These are phyloP conservation scores for Gnatocerus cornutus DNA, from an alignment of 2,888 invertebrate species.

Conservation along the genomic window DNA sequence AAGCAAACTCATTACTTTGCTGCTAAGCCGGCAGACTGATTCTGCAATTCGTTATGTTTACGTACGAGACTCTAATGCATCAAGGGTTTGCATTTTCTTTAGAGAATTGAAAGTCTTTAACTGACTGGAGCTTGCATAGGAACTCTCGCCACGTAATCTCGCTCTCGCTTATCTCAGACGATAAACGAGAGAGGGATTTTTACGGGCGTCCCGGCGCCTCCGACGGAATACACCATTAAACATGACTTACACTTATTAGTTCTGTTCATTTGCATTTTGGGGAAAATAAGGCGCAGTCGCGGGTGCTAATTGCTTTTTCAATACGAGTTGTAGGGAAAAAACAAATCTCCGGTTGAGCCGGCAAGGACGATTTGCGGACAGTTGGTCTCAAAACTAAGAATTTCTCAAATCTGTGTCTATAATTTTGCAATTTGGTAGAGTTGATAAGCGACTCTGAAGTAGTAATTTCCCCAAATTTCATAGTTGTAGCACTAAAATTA, in stretches of 20 bases:
- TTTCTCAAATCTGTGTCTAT: too few relatives aligned
- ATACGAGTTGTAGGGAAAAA: constrained; percentile 1
- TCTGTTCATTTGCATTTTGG: constrained; percentile 42
- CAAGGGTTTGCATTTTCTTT: constrained; percentile 64
- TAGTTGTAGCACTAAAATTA: too few relatives aligned
- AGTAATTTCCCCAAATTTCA: too few relatives aligned
- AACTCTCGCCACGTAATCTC: constrained; percentile 54
- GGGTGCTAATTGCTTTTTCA: constrained; percentile 38
- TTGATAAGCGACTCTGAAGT: too few relatives aligned
- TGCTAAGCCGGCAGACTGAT: constrained; percentile 62
- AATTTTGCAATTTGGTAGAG: too few relatives aligned
- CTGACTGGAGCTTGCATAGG: constrained; percentile 49
- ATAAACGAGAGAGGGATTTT: constrained; percentile 37
- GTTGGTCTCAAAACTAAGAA: too few relatives aligned
- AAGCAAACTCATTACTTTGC: constrained; percentile 67
- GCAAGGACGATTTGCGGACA: too few relatives aligned
- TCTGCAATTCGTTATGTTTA: constrained; percentile 66
- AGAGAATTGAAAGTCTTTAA: constrained; percentile 59
- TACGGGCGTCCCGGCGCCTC: constrained; percentile 35
- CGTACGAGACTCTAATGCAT: constrained; percentile 64
- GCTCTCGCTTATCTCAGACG: constrained; percentile 40
- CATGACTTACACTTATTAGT: constrained; percentile 44
- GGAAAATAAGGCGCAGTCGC: constrained; percentile 19
- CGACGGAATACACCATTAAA: constrained; percentile 41
- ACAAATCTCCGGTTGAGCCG: background rate